Evolutionary conservation across 2,888 invertebrate species (phyloP), one percentile per base, ranked within the genome.

Genomic region (Phorcus lineatus): DNA sequence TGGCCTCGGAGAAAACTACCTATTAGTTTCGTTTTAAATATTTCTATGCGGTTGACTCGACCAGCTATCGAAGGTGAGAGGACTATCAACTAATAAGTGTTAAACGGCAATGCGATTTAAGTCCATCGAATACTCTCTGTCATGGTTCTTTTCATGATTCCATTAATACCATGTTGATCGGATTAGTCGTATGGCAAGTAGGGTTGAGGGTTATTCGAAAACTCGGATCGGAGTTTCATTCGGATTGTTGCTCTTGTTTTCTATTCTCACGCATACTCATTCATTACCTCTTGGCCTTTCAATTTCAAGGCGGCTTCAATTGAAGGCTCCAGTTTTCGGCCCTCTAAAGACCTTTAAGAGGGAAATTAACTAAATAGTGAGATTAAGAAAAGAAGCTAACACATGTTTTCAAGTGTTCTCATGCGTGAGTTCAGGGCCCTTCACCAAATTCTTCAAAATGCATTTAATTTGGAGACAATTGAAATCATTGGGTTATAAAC

Each of bases 401-500:
- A 70, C 70, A 19, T 70, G 70, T 70, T 70, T 70, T 70, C 70
- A 36, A 70, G 70, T 16, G 70, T 40, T 31, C 70, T 70, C 70
- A 40, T 31, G 36, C 70, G 40, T 40, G 36, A 28, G 24, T n/a
- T 70, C 36, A 40, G 36, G 40, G 19, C 40, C 70, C 19, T 70
- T 70, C 70, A 13, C 40, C 70, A n/a, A 70, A 36, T 40, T n/a
- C 70, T 70, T 13, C 6, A 70, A 36, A 31, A 70, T 70, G 36
- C 70, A 70, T 70, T 70, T 70, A 70, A 70, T 70, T 70, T 28
- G 70, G 31, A 70, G 70, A 70, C 70, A 70, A 70, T 70, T 7
- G 36, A 19, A 70, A 40, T n/a, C 36, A 36, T 70, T 70, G 31
- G 36, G 36, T 70, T 70, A 70, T 70, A 40, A 40, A 70, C 36